Base-by-base conservation (phyloP, 2,888 invertebrate species). In the Hypomecis atomaria region DNA sequence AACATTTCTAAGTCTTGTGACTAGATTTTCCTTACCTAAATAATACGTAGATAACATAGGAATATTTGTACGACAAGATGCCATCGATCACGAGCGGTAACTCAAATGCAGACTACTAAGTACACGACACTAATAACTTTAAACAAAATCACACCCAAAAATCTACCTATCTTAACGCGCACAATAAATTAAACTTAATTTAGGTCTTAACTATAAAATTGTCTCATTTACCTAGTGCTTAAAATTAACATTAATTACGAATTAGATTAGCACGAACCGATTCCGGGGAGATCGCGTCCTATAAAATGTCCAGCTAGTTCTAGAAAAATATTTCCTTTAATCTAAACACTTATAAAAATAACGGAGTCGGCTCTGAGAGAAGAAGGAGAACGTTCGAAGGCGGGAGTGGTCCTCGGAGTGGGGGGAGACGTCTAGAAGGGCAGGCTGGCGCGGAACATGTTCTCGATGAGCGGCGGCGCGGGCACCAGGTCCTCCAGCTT, bases 371-470 rank as follows among this genome's bases (percentile, higher is more conserved):
- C 86, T 88, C 87, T 87, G 85, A 72, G 77, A 79, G 82, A 78
- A 81, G 82, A 80, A 84, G 82, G 77, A 85, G 83, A 87, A 83
- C 79, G 83, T 79, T 82, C 73, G 81, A 91, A 90, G 90, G 90
- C 91, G 88, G 89, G 87, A 83, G 82, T 88, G 88, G 89, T 88
- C 89, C 88, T 85, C 87, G 78, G 78, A 85, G 62, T 75, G 47
- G 73, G 64, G 71, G 62, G 50, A 62, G 70, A 71, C 67, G 73
- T 79, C 94, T 96, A 98, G 90, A 98, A 98, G 75, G 99, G 99
- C 85, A 99, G 94, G 92, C 97, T 98, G 84, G 98, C 96, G 79
- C 97, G 97, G 89, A 98, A 99, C 97, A 98, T 97, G 87, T 97
- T 98, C 90, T 98, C 98, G 83, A 99, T 98, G 76, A 98, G 95